These are phyloP conservation scores for Symphodus melops DNA, from an alignment of 2,113 vertebrate species.

Conservation along the genomic window DNA sequence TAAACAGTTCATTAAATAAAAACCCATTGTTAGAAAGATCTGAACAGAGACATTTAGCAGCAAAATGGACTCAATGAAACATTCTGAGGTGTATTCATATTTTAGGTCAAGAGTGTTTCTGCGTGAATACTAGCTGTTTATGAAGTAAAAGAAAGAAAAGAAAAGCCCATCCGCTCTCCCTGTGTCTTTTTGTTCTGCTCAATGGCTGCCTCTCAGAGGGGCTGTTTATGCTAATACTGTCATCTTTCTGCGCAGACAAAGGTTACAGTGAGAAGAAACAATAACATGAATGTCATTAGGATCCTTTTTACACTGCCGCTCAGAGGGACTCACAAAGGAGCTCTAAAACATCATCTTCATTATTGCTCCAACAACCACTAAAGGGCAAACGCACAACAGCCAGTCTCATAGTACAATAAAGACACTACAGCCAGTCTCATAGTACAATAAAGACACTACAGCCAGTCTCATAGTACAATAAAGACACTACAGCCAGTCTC, in stretches of 20 bases:
- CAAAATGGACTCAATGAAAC: too few relatives aligned
- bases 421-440: too few relatives aligned
- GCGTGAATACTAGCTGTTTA: too few relatives aligned
- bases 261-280: constrained; percentile 36
- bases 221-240: constrained; percentile 58
- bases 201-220: constrained; percentile 24
- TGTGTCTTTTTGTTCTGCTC: constrained; percentile 5
- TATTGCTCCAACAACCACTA: constrained; percentile 18
- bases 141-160: background rate
- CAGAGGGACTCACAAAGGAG: constrained; percentile 12
- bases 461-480: too few relatives aligned
- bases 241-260: constrained; percentile 51
- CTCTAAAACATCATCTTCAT: constrained; percentile 12
- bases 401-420: too few relatives aligned
- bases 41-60: too few relatives aligned
- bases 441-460: too few relatives aligned
- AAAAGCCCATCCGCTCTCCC: background rate
- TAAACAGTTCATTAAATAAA: too few relatives aligned
- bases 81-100: too few relatives aligned
- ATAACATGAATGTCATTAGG: constrained; percentile 36
- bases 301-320: constrained; percentile 9
- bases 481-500: too few relatives aligned
- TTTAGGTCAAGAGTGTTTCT: too few relatives aligned
- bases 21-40: too few relatives aligned
- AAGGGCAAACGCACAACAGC: background rate